These are phyloP conservation scores for Leucopsar rothschildi DNA, from an alignment of 2,113 vertebrate species.

Conservation along the genomic window DNA sequence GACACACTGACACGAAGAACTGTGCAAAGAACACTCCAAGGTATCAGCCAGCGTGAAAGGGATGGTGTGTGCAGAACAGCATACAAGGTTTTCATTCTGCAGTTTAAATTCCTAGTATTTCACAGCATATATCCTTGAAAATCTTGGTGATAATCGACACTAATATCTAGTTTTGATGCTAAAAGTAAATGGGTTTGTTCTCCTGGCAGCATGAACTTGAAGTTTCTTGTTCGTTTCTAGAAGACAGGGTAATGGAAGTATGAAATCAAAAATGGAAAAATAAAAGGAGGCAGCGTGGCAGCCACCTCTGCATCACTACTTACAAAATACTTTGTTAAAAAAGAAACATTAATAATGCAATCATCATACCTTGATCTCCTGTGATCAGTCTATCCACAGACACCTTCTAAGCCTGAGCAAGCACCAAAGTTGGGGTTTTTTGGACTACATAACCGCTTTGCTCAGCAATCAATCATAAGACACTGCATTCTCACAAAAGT, in stretches of 20 bases:
- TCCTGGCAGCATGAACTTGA: background rate
- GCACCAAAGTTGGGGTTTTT: rapidly evolving
- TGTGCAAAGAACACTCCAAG: background rate
- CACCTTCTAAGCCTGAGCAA: background rate
- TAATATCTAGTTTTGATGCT: background rate
- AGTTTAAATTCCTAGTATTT: background rate
- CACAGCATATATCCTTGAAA: background rate
- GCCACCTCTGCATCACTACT: conserved; percentile 29
- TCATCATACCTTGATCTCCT: background rate
- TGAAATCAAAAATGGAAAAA: conserved; percentile 43
- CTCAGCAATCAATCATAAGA: background rate
- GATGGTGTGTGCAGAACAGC: rapidly evolving
- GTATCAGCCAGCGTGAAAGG: background rate
- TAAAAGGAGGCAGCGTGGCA: background rate
- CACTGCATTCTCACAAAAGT: background rate
- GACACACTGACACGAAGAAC: background rate
- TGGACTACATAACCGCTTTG: background rate
- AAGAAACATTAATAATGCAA: background rate
- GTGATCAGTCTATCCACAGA: background rate
- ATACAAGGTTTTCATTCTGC: background rate
- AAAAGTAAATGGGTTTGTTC: background rate
- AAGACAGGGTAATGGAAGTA: conserved; percentile 2
- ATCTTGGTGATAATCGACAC: background rate
- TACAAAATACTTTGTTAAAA: background rate
- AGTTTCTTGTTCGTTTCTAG: conserved; percentile 51